These are phyloP conservation scores for Ooceraea biroi DNA, from an alignment of 1,140 invertebrate species.

Conservation along the genomic window DNA sequence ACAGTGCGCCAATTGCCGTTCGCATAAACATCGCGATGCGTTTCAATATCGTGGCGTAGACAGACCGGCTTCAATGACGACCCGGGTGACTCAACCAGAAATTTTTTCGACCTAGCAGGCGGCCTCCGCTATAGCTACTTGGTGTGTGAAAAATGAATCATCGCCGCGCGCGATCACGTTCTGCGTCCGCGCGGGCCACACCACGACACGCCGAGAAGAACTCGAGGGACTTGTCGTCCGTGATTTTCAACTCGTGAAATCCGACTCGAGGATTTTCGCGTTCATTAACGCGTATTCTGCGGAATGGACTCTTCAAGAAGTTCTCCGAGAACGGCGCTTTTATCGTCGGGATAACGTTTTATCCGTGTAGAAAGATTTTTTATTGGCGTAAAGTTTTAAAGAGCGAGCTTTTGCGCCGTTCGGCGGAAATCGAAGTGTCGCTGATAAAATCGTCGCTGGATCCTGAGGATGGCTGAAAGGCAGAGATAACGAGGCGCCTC, in stretches of 20 bases:
- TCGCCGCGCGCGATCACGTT: slow-evolving; percentile 26
- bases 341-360: too few species aligned
- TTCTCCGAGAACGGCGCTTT: too few species aligned
- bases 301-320: too few species aligned
- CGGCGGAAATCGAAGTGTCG: background rate
- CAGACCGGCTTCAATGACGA: background rate
- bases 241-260: background rate
- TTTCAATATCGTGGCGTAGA: slow-evolving; percentile 47
- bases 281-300: too few species aligned
- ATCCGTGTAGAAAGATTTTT: too few species aligned
- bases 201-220: background rate
- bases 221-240: background rate
- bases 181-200: background rate
- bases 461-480: background rate
- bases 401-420: too few species aligned
- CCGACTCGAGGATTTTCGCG: too few species aligned
- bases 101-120: slow-evolving; percentile 22
- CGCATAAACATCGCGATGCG: slow-evolving; percentile 13
- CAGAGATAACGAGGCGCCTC: background rate
- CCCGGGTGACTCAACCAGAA: slow-evolving; percentile 57
- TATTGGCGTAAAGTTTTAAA: too few species aligned
- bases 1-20: background rate
- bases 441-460: background rate
- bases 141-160: slow-evolving; percentile 66
- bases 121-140: background rate